phyloP scores from a whole-genome alignment of 1,140 invertebrate genomes.

The Ceratina japonica region DNA sequence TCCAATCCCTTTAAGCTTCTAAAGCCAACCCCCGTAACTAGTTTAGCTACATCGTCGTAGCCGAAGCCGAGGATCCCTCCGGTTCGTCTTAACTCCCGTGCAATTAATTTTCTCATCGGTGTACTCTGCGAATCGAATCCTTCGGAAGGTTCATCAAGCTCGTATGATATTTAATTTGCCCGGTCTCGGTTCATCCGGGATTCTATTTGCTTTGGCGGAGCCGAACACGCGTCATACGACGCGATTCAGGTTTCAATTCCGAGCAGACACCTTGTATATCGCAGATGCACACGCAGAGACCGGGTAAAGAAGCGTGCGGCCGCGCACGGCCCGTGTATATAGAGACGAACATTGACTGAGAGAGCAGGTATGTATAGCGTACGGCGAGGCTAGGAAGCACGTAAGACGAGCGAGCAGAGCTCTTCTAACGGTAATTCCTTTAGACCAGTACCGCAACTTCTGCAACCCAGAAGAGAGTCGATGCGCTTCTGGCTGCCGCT shows the following conservation, averaged over 20 bases:
- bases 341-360: neutral
- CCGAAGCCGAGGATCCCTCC: neutral
- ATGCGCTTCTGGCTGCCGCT: conserved; percentile 45
- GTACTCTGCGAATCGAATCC: neutral
- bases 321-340: neutral
- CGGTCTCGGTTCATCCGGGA: too few relatives aligned
- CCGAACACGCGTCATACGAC: too few relatives aligned
- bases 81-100: neutral
- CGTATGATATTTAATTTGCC: too few relatives aligned
- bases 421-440: conserved; percentile 78
- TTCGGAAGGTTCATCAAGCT: too few relatives aligned
- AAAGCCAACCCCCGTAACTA: conserved; percentile 26
- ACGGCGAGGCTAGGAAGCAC: conserved; percentile 70
- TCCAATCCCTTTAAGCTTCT: neutral
- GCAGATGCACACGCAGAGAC: conserved; percentile 25
- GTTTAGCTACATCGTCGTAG: conserved; percentile 1
- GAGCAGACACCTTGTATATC: conserved; percentile 6
- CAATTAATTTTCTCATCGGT: conserved; percentile 16
- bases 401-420: conserved; percentile 71
- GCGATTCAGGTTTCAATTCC: neutral
- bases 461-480: conserved; percentile 61
- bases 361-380: conserved; percentile 45
- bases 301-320: neutral
- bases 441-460: conserved; percentile 77
- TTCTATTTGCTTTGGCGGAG: too few relatives aligned